Evolutionary conservation across 2,113 vertebrate species (phyloP), one percentile per base, ranked within the genome.

Genomic region (Rhea americana): DNA sequence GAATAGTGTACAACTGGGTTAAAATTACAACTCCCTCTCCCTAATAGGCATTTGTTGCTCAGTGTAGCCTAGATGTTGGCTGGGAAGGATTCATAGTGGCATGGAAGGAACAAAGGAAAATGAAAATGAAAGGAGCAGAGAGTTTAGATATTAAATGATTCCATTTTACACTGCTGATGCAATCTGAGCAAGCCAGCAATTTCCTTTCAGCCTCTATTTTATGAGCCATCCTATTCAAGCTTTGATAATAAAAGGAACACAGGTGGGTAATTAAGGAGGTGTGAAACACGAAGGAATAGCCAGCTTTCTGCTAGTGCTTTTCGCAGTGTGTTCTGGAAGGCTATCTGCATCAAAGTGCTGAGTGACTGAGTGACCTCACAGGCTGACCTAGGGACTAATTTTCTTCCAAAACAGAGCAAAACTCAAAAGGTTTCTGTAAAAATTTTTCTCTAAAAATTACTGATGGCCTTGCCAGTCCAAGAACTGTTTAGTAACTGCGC

Each of bases 191-290:
- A 97, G 96, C 91, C 93, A 96, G 96, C 96, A 98, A 98, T 98
- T 98, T 98, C 97, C 98, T 98, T 96, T 97, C 22, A 2, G 96
- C 92, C 96, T 93, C 95, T 90, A 88, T 97, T 98, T 98, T 97
- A 97, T 79, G 93, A 97, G 93, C 35, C 1, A 96, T 96, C 72
- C 87, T 91, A 91, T 93, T 93, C 91, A 96, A 96, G 89, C 91
- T 95, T 95, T 95, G 96, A 94, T 94, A 97, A 97, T 98, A 98
- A 98, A 98, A 97, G 88, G 93, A 92, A 80, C 89, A 94, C 97
- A 97, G 97, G 97, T 98, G 97, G 96, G 96, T 98, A 98, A 98
- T 98, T 98, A 98, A 96, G 95, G 96, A 98, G 96, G 97, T 97
- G 97, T 97, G 97, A 98, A 97, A 95, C 96, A 86, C 50, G 56